A percentile compares a stretch with the other conserved stretches of the same genome.
Conservation (phyloP, 2,888 invertebrate species). For the Adelognathus sp. region DNA sequence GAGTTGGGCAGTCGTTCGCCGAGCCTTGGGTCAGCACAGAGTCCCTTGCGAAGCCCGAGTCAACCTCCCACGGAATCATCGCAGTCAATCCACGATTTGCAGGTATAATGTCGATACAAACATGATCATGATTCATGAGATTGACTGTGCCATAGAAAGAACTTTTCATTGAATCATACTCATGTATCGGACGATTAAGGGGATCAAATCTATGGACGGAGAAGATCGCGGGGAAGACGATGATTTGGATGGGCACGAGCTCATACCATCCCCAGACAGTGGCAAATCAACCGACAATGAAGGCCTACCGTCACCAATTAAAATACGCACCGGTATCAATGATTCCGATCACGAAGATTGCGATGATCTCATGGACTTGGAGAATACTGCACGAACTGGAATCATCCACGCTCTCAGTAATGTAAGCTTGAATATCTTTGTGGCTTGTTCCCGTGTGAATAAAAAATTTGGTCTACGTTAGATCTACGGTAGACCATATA, state of each 20-base stretch:
- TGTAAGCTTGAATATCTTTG: constrained; percentile 76
- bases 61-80: constrained; percentile 74
- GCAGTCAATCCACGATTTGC: constrained; percentile 63
- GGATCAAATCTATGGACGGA: constrained; percentile 74
- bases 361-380: constrained; percentile 83
- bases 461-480: too few species aligned
- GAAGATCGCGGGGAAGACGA: constrained; percentile 81
- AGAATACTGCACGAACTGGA: constrained; percentile 82
- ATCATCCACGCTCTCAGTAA: constrained; percentile 83
- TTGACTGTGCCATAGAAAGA: not conserved
- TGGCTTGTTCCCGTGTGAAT: not conserved
- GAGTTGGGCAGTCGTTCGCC: constrained; percentile 82
- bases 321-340: constrained; percentile 73
- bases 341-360: constrained; percentile 82
- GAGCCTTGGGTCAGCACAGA: constrained; percentile 73
- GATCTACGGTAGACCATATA: too few species aligned
- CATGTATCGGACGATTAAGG: constrained; percentile 58
- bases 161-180: not conserved
- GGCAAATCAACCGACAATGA: constrained; percentile 83
- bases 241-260: constrained; percentile 82
- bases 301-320: constrained; percentile 79
- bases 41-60: constrained; percentile 73
- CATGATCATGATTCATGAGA: not conserved
- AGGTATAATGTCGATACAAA: constrained; percentile 1
- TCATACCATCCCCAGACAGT: constrained; percentile 82